phyloP scores from a whole-genome alignment of 2,888 invertebrate genomes.

The Polylopha cassiicola region DNA sequence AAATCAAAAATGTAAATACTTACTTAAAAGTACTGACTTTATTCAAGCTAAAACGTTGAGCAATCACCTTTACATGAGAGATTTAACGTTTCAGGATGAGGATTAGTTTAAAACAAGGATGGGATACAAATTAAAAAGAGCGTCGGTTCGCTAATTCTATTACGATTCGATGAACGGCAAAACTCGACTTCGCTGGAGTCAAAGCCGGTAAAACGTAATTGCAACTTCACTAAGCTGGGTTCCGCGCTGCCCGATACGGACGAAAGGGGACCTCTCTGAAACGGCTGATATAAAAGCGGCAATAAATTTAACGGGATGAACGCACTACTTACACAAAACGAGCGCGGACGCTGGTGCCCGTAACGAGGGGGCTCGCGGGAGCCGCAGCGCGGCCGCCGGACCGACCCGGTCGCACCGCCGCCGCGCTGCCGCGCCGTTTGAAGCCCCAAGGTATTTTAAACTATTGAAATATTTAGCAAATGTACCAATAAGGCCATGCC shows the following conservation, averaged over 20 bases:
- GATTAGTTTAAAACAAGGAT: constrained; percentile 64
- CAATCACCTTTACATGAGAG: too few relatives aligned
- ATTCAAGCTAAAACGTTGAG: too few relatives aligned
- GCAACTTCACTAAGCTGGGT: constrained; percentile 75
- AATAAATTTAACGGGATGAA: constrained; percentile 77
- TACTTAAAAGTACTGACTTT: too few relatives aligned
- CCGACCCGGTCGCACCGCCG: constrained; percentile 35
- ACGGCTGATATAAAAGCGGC: constrained; percentile 76
- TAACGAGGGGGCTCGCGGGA: constrained; percentile 66
- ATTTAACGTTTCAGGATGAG: constrained; percentile 32
- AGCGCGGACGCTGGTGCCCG: constrained; percentile 62
- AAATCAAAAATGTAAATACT: not conserved
- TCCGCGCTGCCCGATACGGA: constrained; percentile 71
- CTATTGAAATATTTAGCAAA: constrained; percentile 6
- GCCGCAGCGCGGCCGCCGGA: constrained; percentile 50
- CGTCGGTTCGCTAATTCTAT: constrained; percentile 73
- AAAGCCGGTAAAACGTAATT: constrained; percentile 76
- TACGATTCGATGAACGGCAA: constrained; percentile 76
- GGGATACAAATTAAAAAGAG: constrained; percentile 71
- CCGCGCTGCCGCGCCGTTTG: constrained; percentile 36
- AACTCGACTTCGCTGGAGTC: constrained; percentile 70
- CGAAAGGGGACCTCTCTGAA: constrained; percentile 73
- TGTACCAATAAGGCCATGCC: constrained; percentile 3
- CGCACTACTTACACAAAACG: constrained; percentile 74
- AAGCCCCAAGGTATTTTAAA: constrained; percentile 11